A percentile compares a stretch with the other conserved stretches of the same genome.
phyloP scores from a whole-genome alignment of 2,888 invertebrate species.

The Tinea trinotella region DNA sequence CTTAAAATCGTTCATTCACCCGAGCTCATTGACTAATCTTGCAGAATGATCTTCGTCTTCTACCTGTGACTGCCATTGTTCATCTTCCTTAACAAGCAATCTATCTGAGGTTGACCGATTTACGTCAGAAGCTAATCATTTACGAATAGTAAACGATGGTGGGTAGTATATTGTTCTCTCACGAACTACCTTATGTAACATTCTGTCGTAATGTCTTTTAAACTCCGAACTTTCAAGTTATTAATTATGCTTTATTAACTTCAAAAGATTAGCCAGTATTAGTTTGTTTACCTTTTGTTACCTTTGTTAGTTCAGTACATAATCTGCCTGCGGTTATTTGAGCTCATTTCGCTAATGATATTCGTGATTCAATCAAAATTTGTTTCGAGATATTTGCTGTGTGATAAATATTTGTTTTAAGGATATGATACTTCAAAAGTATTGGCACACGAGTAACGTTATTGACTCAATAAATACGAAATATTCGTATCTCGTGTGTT shows the following conservation, averaged over 20 bases:
- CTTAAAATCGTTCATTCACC: constrained; percentile 12
- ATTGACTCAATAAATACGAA: background rate
- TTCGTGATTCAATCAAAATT: background rate
- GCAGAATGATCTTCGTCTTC: constrained; percentile 19
- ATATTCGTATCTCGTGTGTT: background rate
- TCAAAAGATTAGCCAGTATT: constrained; percentile 18
- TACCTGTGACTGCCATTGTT: constrained; percentile 24
- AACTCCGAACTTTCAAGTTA: constrained; percentile 48
- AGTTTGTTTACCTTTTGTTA: constrained; percentile 5
- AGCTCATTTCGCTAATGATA: background rate
- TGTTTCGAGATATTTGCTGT: background rate
- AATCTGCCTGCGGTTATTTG: background rate
- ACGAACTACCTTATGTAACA: constrained; percentile 29
- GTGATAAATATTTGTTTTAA: background rate
- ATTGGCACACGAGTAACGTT: background rate
- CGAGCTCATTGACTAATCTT: constrained; percentile 23
- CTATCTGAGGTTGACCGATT: constrained; percentile 43
- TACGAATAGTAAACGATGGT: constrained; percentile 37
- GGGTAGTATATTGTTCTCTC: constrained; percentile 34
- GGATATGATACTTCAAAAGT: background rate
- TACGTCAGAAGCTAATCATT: constrained; percentile 57
- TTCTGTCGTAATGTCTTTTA: constrained; percentile 28
- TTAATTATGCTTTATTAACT: constrained; percentile 53
- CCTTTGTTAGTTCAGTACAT: background rate
- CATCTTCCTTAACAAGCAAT: constrained; percentile 22